Percentiles rank a stretch among this genome's conserved stretches.
Conservation (phyloP, 2,113 vertebrate species). For the Chinchilla lanigera region DNA sequence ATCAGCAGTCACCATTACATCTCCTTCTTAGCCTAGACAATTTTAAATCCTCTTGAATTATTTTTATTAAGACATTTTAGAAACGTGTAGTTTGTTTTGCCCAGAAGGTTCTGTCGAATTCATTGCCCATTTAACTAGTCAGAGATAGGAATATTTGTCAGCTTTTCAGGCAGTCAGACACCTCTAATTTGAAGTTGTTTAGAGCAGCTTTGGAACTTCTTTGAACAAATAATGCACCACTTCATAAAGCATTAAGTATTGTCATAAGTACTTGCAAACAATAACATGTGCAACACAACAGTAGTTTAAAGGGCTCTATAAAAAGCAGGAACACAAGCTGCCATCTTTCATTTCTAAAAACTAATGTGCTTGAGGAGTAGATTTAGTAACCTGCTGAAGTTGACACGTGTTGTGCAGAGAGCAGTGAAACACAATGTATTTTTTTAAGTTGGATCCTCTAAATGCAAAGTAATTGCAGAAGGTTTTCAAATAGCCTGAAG, state of each 20-base stretch:
- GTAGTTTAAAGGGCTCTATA: slow-evolving; percentile 36
- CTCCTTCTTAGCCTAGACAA: not conserved
- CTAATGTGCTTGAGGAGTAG: slow-evolving; percentile 1
- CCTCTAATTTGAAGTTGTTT: not conserved
- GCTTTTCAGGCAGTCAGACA: slow-evolving; percentile 54
- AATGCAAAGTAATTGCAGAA: slow-evolving; percentile 30
- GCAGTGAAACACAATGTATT: not conserved
- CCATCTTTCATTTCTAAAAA: slow-evolving; percentile 51
- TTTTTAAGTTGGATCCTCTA: not conserved
- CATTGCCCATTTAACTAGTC: slow-evolving; percentile 70
- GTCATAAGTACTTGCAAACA: slow-evolving; percentile 48
- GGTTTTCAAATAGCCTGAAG: not conserved
- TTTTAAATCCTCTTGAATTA: slow-evolving; percentile 39
- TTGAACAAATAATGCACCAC: slow-evolving; percentile 70
- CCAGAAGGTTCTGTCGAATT: slow-evolving; percentile 40
- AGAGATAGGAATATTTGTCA: slow-evolving; percentile 50
- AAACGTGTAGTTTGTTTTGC: slow-evolving; percentile 51
- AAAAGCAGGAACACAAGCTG: slow-evolving; percentile 44
- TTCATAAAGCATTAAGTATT: slow-evolving; percentile 75
- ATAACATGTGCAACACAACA: slow-evolving; percentile 2
- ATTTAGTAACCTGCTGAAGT: slow-evolving; percentile 9
- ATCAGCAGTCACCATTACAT: not conserved
- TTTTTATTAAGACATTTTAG: slow-evolving; percentile 53
- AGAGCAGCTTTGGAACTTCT: slow-evolving; percentile 67
- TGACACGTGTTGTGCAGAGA: not conserved